A percentile compares a stretch with the other conserved stretches of the same genome.
phyloP scores from a whole-genome alignment of 2,113 vertebrate species.

The Kryptolebias marmoratus region DNA sequence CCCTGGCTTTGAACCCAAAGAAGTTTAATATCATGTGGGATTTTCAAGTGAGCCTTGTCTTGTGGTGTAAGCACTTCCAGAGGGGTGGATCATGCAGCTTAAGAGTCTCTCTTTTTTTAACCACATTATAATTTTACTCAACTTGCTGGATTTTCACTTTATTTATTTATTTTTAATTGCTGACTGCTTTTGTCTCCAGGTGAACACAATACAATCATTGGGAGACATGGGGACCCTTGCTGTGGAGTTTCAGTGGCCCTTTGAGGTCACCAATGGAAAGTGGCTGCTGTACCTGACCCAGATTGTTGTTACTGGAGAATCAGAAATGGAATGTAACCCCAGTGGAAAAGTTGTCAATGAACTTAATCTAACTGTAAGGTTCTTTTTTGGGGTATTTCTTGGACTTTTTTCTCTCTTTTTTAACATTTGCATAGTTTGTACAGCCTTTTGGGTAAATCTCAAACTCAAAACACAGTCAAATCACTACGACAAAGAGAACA shows the following conservation, averaged over 20 bases:
- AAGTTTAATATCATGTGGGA: constrained; percentile 54
- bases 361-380: constrained; percentile 89
- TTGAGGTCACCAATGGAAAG: constrained; percentile 90
- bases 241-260: constrained; percentile 91
- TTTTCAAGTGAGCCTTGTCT: constrained; percentile 53
- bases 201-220: constrained; percentile 81
- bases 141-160: constrained; percentile 13
- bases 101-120: neutral
- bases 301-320: constrained; percentile 79
- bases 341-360: constrained; percentile 84
- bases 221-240: constrained; percentile 83
- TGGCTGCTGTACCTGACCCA: constrained; percentile 95
- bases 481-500: too few species aligned
- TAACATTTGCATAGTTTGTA: neutral
- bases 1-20: constrained; percentile 51
- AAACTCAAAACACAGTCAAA: neutral
- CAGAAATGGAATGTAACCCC: constrained; percentile 82
- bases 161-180: neutral
- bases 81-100: constrained; percentile 45
- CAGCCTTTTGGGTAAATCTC: too few species aligned
- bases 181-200: constrained; percentile 71
- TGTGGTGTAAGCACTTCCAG: constrained; percentile 47
- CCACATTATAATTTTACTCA: constrained; percentile 15
- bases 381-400: neutral
- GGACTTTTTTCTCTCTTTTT: neutral